Conservation (phyloP, 2,113 vertebrate species). For the Microtus pennsylvanicus region DNA sequence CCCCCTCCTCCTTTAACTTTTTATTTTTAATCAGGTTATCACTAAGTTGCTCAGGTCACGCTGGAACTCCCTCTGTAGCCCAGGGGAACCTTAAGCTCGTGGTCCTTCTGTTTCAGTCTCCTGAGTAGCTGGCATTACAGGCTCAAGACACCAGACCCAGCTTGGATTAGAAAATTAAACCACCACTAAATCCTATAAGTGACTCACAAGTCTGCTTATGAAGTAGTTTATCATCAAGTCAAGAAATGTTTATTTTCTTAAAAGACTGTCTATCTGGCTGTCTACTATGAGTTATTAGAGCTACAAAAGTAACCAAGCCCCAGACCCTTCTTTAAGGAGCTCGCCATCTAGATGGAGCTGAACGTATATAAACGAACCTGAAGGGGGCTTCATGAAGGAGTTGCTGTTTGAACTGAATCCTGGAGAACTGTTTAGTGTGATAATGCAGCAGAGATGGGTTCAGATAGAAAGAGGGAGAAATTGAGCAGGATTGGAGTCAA, state of each 20-base stretch:
- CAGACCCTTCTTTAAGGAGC: background rate
- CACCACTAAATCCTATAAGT: background rate
- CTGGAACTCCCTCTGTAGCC: background rate
- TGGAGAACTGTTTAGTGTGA: background rate
- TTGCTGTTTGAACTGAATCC: background rate
- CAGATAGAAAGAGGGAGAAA: background rate
- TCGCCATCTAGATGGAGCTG: background rate
- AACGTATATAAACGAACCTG: background rate
- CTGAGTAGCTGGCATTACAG: background rate
- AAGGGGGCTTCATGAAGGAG: background rate
- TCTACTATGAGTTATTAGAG: background rate
- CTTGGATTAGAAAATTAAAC: background rate
- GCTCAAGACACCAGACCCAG: background rate
- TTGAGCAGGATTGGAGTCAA: background rate
- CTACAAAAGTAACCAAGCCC: background rate
- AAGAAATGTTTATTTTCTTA: background rate
- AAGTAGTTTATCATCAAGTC: slow-evolving; percentile 5
- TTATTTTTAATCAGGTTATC: background rate
- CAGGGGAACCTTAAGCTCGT: background rate
- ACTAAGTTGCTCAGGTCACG: background rate
- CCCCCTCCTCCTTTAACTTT: background rate
- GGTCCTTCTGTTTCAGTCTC: background rate
- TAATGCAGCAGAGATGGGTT: background rate
- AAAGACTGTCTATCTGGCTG: background rate
- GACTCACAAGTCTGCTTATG: slow-evolving; percentile 19